phyloP scores from a whole-genome alignment of 2,888 invertebrate genomes.

The Zygaena filipendulae region DNA sequence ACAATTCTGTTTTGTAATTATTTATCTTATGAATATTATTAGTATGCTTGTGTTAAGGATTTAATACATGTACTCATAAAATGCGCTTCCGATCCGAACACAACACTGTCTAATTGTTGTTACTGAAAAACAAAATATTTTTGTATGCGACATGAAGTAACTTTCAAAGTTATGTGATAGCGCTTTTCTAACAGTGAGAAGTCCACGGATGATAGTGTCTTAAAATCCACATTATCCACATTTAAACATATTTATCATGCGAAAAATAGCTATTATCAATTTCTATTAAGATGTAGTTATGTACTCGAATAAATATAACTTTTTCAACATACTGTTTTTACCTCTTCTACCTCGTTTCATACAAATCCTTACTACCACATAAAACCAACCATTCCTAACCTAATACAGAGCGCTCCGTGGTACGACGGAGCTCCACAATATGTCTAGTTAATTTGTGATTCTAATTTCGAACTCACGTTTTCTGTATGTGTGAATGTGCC shows the following conservation, averaged over 20 bases:
- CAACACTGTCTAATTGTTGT: constrained; percentile 36
- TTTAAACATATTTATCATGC: constrained; percentile 63
- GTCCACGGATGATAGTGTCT: constrained; percentile 46
- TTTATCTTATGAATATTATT: too few relatives aligned
- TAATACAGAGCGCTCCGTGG: too few relatives aligned
- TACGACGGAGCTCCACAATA: too few relatives aligned
- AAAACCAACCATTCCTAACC: too few relatives aligned
- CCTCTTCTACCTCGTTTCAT: too few relatives aligned
- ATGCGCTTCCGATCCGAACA: constrained; percentile 31
- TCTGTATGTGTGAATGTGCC: too few relatives aligned
- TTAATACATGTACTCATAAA: too few relatives aligned
- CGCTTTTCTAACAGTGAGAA: constrained; percentile 39
- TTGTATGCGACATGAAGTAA: constrained; percentile 44
- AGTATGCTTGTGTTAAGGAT: too few relatives aligned
- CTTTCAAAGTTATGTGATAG: constrained; percentile 59
- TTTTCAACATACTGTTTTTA: constrained; percentile 42
- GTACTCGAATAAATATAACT: constrained; percentile 71
- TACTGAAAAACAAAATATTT: constrained; percentile 43
- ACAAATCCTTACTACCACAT: too few relatives aligned
- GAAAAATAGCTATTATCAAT: constrained; percentile 65
- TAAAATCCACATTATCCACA: constrained; percentile 41
- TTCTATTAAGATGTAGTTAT: constrained; percentile 69
- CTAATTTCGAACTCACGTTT: too few relatives aligned
- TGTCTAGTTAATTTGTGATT: too few relatives aligned
- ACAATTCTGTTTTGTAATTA: too few relatives aligned